A percentile compares a stretch with the other conserved stretches of the same genome.
phyloP scores from a whole-genome alignment of 2,113 vertebrate species.

The Electrona antarctica region DNA sequence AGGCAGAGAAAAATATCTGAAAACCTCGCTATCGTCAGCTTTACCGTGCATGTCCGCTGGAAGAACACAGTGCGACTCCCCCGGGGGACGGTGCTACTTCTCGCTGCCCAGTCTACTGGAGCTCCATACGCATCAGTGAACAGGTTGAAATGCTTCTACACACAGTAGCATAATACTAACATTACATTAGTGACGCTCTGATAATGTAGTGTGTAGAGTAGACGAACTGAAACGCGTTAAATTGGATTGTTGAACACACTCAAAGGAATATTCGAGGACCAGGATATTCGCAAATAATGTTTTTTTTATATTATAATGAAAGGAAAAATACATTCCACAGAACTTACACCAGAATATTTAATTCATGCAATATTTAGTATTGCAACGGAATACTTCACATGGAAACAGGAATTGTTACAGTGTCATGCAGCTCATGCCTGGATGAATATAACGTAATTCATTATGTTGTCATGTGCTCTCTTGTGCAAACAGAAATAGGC shows the following conservation, averaged over 20 bases:
- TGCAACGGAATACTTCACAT: no score
- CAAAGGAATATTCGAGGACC: no score
- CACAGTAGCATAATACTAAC: constrained; percentile 17
- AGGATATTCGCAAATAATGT: no score
- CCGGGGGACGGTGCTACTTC: constrained; percentile 37
- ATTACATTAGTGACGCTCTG: constrained; percentile 58
- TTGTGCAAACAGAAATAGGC: background rate
- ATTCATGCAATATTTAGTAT: no score
- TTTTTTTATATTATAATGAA: no score
- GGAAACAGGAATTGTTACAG: no score
- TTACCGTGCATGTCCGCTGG: background rate
- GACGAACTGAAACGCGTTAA: background rate
- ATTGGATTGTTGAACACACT: background rate
- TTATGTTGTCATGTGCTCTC: no score
- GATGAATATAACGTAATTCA: no score
- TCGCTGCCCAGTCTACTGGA: constrained; percentile 35
- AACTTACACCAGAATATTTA: background rate
- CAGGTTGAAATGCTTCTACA: constrained; percentile 64
- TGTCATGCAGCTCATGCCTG: no score
- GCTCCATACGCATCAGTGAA: constrained; percentile 58
- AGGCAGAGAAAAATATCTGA: rapidly evolving
- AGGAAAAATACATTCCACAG: background rate
- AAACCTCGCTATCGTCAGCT: rapidly evolving
- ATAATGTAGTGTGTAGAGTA: constrained; percentile 21
- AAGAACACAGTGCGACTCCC: background rate